A percentile compares a stretch with the other conserved stretches of the same genome.
Conservation (phyloP, 1,140 invertebrate genomes). For the Ooceraea biroi region DNA sequence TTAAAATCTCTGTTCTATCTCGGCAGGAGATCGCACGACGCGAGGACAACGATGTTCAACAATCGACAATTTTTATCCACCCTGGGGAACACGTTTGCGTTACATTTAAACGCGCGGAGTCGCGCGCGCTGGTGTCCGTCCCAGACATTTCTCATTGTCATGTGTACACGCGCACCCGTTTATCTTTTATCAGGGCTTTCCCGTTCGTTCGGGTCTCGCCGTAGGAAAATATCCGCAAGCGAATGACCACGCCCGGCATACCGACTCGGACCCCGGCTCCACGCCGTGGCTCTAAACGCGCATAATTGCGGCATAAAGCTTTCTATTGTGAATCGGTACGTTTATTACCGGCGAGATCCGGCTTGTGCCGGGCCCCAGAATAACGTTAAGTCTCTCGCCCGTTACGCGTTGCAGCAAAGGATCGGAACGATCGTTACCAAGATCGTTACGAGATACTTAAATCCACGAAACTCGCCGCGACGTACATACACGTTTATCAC, state of each 20-base stretch:
- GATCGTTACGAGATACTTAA: conserved; percentile 21
- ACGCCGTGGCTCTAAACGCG: conserved; percentile 21
- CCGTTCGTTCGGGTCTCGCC: conserved; percentile 28
- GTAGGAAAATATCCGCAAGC: conserved; percentile 69
- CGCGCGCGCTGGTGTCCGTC: conserved; percentile 30
- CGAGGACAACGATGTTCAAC: too few relatives aligned
- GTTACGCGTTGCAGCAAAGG: neutral
- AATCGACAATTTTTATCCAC: conserved; percentile 22
- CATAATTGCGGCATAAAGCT: conserved; percentile 67
- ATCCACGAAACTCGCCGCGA: neutral
- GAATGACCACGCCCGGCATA: conserved; percentile 82
- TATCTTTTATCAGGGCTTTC: conserved; percentile 78
- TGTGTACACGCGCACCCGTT: conserved; percentile 56
- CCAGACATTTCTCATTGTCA: conserved; percentile 72
- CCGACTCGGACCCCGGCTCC: conserved; percentile 68
- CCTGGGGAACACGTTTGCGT: conserved; percentile 7
- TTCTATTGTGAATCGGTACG: conserved; percentile 66
- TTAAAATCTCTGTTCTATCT: too few relatives aligned
- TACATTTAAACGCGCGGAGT: conserved; percentile 50
- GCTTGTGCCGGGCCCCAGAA: neutral
- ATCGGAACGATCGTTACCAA: neutral
- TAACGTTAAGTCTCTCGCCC: neutral
- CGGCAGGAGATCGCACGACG: too few relatives aligned
- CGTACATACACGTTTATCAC: neutral
- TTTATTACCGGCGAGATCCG: conserved; percentile 57